Evolutionary conservation across 2,113 vertebrate genomes (phyloP), one percentile per base, ranked within the genome.

Genomic region (Festucalex cinctus): DNA sequence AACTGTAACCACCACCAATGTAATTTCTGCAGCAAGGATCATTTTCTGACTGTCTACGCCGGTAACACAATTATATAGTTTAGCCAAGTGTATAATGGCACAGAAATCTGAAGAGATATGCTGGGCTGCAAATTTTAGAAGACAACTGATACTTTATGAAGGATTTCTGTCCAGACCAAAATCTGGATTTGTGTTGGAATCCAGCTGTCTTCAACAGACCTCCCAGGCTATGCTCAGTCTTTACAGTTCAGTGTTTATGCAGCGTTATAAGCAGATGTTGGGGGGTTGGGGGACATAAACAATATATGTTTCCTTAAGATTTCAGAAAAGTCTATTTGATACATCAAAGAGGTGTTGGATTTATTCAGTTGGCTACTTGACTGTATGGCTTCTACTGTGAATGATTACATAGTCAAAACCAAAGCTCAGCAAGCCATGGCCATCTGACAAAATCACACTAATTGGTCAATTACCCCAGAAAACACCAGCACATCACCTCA

Each of bases 381-480:
- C 85, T 82, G 76, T 74, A 61, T 73, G 83, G 81, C 81, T 67
- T 83, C 79, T 76, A 77, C 73, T 77, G 66, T 39, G 63, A 87
- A 69, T 65, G 81, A 88, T 86, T 78, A 74, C 63, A 83, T 85
- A 78, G 68, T 77, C 70, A 58, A 84, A 72, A 75, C 73, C 66
- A 49, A 63, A 46, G 62, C 76, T 86, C 69, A 78, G 79, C 65
- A 73, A 86, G 80, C 69, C 83, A 62, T 46, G 74, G 69, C 76
- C 76, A 78, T 83, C 77, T 81, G 70, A 82, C 60, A 83, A 79
- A 78, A 85, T 82, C 73, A 76, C 83, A 86, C 88, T 86, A 89
- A 89, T 88, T 89, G 84, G 68, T 85, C 82, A 84, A 87, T 88
- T 90, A 90, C 85, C 39, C 62, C 63, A 65, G 68, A 65, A 63